These are phyloP conservation scores for Drosophila dives DNA, from an alignment of 2,888 invertebrate species.

Conservation along the genomic window DNA sequence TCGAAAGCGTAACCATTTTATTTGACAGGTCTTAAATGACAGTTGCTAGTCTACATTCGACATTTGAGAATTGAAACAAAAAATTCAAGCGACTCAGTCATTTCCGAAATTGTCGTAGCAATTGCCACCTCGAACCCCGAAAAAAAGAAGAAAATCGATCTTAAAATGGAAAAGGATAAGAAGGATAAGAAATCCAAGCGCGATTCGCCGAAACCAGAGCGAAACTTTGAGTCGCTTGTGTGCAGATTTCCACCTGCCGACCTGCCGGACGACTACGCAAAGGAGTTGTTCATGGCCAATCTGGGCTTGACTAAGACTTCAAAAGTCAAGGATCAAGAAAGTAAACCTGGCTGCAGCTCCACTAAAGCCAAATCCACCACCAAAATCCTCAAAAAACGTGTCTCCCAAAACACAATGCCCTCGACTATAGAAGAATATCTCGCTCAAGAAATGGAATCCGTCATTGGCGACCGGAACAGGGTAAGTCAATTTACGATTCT, in stretches of 20 bases:
- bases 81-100: neutral
- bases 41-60: neutral
- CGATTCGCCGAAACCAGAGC: neutral
- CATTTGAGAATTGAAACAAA: neutral
- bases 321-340: no score
- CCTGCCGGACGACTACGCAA: neutral
- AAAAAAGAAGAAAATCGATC: neutral
- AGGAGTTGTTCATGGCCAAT: conserved; percentile 11
- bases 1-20: neutral
- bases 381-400: no score
- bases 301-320: no score
- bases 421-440: no score
- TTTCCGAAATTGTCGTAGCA: neutral
- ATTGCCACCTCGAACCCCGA: neutral
- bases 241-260: rapidly evolving
- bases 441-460: no score
- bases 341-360: no score
- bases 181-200: neutral
- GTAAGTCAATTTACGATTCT: neutral
- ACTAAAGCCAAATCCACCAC: no score
- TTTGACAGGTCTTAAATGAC: neutral
- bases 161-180: neutral
- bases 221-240: conserved; percentile 6
- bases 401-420: no score
- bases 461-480: no score